phyloP scores from a whole-genome alignment of 2,888 invertebrate species.

The Heliothis peltigera region DNA sequence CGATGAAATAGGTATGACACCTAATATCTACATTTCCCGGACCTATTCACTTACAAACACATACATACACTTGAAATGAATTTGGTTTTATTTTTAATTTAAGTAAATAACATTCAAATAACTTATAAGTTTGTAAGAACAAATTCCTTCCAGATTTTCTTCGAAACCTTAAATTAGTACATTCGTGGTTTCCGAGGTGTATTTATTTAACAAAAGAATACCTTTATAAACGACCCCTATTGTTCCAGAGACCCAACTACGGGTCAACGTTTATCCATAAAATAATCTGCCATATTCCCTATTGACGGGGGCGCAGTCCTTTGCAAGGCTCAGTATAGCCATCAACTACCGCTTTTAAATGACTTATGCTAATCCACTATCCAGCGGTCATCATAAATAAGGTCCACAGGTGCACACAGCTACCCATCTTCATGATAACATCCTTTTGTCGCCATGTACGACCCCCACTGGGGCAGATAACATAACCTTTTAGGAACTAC shows the following conservation, averaged over 20 bases:
- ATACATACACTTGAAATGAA: too few species aligned
- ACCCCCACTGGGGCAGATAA: constrained; percentile 33
- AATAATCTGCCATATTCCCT: not conserved
- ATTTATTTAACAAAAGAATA: too few species aligned
- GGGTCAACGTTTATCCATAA: not conserved
- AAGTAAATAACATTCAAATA: too few species aligned
- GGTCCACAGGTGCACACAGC: constrained; percentile 40
- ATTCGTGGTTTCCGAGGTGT: too few species aligned
- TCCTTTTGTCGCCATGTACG: constrained; percentile 34
- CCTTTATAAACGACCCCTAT: too few species aligned
- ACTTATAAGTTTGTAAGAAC: too few species aligned
- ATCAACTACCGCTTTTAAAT: constrained; percentile 16
- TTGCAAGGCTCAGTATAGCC: not conserved
- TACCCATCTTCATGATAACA: constrained; percentile 27
- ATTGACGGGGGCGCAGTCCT: not conserved
- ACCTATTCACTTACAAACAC: too few species aligned
- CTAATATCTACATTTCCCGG: too few species aligned
- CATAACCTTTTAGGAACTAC: constrained; percentile 37
- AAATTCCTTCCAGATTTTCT: too few species aligned
- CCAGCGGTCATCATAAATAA: constrained; percentile 30
- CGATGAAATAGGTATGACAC: too few species aligned
- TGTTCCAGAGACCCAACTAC: not conserved
- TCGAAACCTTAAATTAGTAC: too few species aligned
- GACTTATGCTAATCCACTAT: constrained; percentile 34
- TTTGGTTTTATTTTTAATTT: too few species aligned